Conservation (phyloP, 2,888 invertebrate genomes). For the Philaethria dido region DNA sequence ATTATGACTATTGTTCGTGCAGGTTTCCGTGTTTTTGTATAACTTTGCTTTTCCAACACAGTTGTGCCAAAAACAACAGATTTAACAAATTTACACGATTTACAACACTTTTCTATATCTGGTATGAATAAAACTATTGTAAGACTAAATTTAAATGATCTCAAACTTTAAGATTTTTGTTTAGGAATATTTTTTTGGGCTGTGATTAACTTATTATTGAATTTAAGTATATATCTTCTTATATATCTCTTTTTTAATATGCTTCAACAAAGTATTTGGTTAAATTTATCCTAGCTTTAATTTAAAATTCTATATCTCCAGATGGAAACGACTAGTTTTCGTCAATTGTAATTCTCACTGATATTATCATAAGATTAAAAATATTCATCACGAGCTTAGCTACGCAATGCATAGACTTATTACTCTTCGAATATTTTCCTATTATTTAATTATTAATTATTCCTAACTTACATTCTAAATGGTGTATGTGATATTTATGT, state of each 20-base stretch:
- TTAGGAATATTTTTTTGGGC: constrained; percentile 31
- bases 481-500: constrained; percentile 18
- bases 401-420: constrained; percentile 57
- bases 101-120: constrained; percentile 4
- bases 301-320: background rate
- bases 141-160: constrained; percentile 25
- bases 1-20: background rate
- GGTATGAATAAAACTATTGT: background rate
- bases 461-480: constrained; percentile 17
- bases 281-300: background rate
- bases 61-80: constrained; percentile 23
- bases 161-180: constrained; percentile 13
- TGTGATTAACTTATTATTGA: constrained; percentile 33
- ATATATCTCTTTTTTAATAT: background rate
- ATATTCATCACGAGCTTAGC: constrained; percentile 68
- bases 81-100: constrained; percentile 10
- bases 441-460: constrained; percentile 5
- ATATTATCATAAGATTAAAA: constrained; percentile 35
- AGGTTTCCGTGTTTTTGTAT: constrained; percentile 6
- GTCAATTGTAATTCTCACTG: constrained; percentile 17
- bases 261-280: background rate
- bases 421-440: background rate
- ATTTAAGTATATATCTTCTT: constrained; percentile 17
- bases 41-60: constrained; percentile 17
- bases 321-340: background rate